phyloP scores from a whole-genome alignment of 2,888 invertebrate genomes.

The Geophilus truncorum region DNA sequence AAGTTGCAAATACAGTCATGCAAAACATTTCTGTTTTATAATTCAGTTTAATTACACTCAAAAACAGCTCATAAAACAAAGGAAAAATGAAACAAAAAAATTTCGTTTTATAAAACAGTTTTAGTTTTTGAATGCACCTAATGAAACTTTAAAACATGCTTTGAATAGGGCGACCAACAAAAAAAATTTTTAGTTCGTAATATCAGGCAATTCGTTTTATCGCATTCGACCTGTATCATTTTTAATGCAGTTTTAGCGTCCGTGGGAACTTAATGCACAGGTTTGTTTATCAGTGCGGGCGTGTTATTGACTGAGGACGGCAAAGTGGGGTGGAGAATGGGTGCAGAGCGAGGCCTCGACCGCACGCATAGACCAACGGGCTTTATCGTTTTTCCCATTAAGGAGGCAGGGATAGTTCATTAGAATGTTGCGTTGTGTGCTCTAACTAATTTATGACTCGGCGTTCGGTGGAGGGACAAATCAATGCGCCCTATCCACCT shows the following conservation, averaged over 20 bases:
- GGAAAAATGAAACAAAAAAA: too few relatives aligned
- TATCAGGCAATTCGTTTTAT: too few relatives aligned
- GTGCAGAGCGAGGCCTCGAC: not conserved
- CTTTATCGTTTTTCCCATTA: conserved; percentile 4
- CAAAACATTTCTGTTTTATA: too few relatives aligned
- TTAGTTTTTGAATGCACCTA: too few relatives aligned
- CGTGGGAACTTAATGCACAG: not conserved
- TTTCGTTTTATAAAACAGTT: too few relatives aligned
- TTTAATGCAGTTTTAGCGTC: not conserved
- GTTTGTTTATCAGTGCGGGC: not conserved
- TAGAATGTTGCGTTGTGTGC: conserved; percentile 10
- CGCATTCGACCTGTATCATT: too few relatives aligned
- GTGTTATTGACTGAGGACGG: not conserved
- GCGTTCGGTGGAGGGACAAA: not conserved
- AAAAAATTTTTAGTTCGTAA: too few relatives aligned
- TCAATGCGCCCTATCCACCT: not conserved
- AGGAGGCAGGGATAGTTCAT: not conserved
- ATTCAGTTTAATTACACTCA: too few relatives aligned
- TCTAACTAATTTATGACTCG: conserved; percentile 4
- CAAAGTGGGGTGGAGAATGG: not conserved
- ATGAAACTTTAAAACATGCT: too few relatives aligned
- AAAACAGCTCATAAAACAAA: too few relatives aligned
- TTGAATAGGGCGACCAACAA: too few relatives aligned
- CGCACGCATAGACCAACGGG: not conserved
- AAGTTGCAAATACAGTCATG: too few relatives aligned